Evolutionary conservation across 2,797 vertebrate genomes (phyloP), one percentile per base, ranked within the genome.

Genomic region (Sandelia bainsii): DNA sequence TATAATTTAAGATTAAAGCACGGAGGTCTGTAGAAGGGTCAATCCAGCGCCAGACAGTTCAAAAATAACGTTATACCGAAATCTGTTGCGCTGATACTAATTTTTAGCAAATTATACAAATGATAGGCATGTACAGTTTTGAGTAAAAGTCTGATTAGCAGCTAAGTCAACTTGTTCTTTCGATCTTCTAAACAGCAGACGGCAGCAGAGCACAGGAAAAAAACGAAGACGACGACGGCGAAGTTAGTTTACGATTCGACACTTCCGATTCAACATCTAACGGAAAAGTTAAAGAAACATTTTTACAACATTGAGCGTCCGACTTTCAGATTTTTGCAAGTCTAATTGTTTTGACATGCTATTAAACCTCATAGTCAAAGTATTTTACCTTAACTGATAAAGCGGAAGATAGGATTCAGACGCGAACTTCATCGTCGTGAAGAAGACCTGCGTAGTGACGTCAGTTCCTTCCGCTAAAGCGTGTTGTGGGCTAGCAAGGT

Each of bases 111-210:
- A 3, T 19, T n/a, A 25, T 20, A 12, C 16, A 48, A 50, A 23
- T 20, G 0, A 6, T 32, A 19, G 0, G n/a, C 0, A 27, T 19
- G 1, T 0, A 32, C 7, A 19, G 2, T 46, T 17, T 49, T 1
- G 20, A 27, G 4, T 29, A 6, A 45, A 50, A n/a, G 40, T 42
- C 7, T 8, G 56, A 4, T 7, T 29, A 48, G 4, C 8, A 7
- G 40, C 7, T 10, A 1, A 19, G 27, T 5, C 4, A 40, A 34
- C 4, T 2, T 22, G 22, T 11, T 17, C 1, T 1, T 11, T 0
- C 0, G 32, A 12, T 75, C 77, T 6, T 78, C 83, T 72, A 3
- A 27, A 57, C 88, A 5, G 19, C 52, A 84, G 87, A 13, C 4
- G 84, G 82, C 84, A 56, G 62, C 40, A 77, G 19, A 65, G 70